These are phyloP conservation scores for Arrhamphus sclerolepis DNA, from an alignment of 2,797 vertebrate species.

Conservation along the genomic window DNA sequence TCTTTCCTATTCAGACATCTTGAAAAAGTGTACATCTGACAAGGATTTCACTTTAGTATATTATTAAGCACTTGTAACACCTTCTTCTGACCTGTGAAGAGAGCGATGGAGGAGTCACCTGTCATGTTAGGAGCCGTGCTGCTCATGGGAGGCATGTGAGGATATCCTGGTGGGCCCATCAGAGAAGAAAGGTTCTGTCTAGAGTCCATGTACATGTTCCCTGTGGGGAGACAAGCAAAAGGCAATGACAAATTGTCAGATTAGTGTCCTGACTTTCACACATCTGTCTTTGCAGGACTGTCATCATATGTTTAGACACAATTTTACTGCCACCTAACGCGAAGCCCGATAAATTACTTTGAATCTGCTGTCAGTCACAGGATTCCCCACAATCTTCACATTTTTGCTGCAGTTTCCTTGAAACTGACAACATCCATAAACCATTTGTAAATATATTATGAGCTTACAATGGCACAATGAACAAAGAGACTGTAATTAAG, in stretches of 20 bases:
- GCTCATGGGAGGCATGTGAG: constrained; percentile 85
- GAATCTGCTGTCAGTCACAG: constrained; percentile 30
- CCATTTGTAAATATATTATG: constrained; percentile 39
- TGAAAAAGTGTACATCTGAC: too few species aligned
- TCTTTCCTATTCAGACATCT: too few species aligned
- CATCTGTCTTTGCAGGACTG: constrained; percentile 41
- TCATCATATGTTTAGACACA: constrained; percentile 4
- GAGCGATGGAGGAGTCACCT: constrained; percentile 71
- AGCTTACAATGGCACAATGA: constrained; percentile 21
- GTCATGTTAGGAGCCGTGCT: constrained; percentile 82
- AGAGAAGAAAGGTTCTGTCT: constrained; percentile 87
- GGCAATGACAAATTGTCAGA: constrained; percentile 54
- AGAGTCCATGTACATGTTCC: constrained; percentile 88
- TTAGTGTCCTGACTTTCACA: constrained; percentile 42
- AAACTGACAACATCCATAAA: constrained; percentile 37
- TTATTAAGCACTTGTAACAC: constrained; percentile 2
- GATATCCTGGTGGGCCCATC: constrained; percentile 87
- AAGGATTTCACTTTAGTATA: neutral
- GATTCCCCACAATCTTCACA: constrained; percentile 16
- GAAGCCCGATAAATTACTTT: constrained; percentile 30
- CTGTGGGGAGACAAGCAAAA: constrained; percentile 69
- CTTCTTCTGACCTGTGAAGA: constrained; percentile 25
- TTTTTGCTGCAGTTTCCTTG: constrained; percentile 15
- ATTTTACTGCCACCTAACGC: constrained; percentile 32
- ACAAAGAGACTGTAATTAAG: constrained; percentile 24